These are phyloP conservation scores for Brachystomella parvula DNA, from an alignment of 1,140 invertebrate genomes.

Conservation along the genomic window DNA sequence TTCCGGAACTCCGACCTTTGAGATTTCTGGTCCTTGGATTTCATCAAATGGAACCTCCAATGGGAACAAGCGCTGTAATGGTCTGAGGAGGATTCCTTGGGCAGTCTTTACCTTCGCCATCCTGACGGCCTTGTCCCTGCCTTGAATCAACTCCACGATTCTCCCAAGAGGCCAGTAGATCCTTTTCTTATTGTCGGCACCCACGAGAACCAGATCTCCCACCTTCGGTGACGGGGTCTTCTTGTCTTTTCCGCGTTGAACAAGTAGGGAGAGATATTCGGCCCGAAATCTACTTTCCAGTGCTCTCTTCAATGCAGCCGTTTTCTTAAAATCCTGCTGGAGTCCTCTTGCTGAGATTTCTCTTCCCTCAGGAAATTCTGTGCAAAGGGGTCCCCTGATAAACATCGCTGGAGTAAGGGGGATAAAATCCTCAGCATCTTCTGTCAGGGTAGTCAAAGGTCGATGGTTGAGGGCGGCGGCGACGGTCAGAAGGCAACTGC, in stretches of 20 bases:
- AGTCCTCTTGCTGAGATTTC: background rate
- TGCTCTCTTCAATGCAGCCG: background rate
- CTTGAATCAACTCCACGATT: slow-evolving; percentile 12
- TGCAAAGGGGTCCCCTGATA: background rate
- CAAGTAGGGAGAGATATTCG: slow-evolving; percentile 14
- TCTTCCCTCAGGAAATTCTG: background rate
- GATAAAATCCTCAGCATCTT: slow-evolving; percentile 39
- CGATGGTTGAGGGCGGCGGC: slow-evolving; percentile 40
- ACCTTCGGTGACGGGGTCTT: background rate
- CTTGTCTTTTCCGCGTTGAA: background rate
- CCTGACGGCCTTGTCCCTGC: slow-evolving; percentile 17
- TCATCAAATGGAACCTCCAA: slow-evolving; percentile 29
- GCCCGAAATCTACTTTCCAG: background rate
- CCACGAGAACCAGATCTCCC: slow-evolving; percentile 25
- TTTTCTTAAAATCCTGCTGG: background rate
- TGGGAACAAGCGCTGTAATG: slow-evolving; percentile 29
- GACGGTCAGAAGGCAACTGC: slow-evolving; percentile 36
- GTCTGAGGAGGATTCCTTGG: background rate
- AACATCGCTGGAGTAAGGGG: slow-evolving; percentile 35
- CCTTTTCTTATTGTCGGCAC: slow-evolving; percentile 21
- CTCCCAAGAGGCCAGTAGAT: slow-evolving; percentile 22
- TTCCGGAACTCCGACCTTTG: background rate
- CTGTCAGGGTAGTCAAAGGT: slow-evolving; percentile 34
- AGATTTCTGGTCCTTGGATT: background rate
- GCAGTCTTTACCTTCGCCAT: slow-evolving; percentile 19